A percentile compares a stretch with the other conserved stretches of the same genome.
These are phyloP conservation scores for Trichogramma evanescens DNA, from an alignment of 2,888 invertebrate species.

Conservation along the genomic window DNA sequence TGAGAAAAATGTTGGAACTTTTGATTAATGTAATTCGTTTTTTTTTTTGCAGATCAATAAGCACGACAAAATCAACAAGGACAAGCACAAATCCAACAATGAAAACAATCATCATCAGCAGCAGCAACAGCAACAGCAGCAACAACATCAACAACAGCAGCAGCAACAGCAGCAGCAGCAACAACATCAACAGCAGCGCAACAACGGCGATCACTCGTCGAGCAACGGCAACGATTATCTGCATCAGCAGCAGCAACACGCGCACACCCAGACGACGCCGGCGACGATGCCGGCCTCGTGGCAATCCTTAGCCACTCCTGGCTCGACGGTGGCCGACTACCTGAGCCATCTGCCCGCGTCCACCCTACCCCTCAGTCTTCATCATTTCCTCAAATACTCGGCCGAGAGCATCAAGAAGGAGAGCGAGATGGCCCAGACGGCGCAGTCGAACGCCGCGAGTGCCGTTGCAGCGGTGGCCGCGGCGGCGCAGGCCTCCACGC, in stretches of 20 bases:
- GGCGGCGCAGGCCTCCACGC: constrained; percentile 44
- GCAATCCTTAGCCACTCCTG: constrained; percentile 65
- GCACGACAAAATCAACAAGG: constrained; percentile 44
- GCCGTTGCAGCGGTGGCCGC: constrained; percentile 40
- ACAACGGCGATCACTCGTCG: constrained; percentile 50
- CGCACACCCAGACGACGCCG: constrained; percentile 43
- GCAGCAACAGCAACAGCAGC: constrained; percentile 36
- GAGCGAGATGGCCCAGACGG: constrained; percentile 51
- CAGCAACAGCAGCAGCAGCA: constrained; percentile 20
- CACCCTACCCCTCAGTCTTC: constrained; percentile 68
- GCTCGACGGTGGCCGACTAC: constrained; percentile 79
- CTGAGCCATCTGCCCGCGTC: constrained; percentile 71
- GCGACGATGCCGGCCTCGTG: constrained; percentile 58
- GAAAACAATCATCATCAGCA: constrained; percentile 40
- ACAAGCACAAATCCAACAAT: constrained; percentile 48
- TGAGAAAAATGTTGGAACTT: constrained; percentile 38
- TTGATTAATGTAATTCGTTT: too few relatives aligned
- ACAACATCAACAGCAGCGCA: constrained; percentile 36
- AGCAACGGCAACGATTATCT: constrained; percentile 43
- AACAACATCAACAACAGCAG: constrained; percentile 37
- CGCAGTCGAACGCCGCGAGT: constrained; percentile 44
- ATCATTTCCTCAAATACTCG: constrained; percentile 78
- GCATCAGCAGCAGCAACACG: constrained; percentile 43
- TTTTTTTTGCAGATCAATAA: too few relatives aligned
- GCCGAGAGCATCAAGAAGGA: constrained; percentile 72